Evolutionary conservation across 30 jellyfish, hydroid and myxozoan genomes (phyloP), one percentile per base, ranked within the genome.

Genomic region (Hydractinia symbiolongicarpus): DNA sequence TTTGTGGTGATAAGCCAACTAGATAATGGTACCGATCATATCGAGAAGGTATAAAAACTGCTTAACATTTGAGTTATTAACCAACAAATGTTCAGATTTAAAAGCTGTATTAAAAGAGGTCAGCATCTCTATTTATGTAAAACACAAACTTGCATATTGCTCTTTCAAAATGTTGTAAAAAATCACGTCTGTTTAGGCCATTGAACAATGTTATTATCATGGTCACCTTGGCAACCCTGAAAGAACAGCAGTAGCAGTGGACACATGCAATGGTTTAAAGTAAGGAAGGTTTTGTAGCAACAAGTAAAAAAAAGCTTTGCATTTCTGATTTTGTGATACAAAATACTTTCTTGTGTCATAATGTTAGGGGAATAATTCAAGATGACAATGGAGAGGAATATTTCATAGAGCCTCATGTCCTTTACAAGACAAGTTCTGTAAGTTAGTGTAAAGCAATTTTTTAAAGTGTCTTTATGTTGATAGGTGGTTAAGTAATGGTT

Each of bases 211-310:
- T 69, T 87, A 87, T 78, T 87, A 87, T 60, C 96, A 87, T 53
- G 96, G 96, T 16, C 61, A 8, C 44, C 67, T 87, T 30, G 81
- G 85, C 15, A 86, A 86, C 50, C 66, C 53, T 5, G 67, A 81
- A 67, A 72, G 81, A 52, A 49, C 96, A 8, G 53, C 85, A 6
- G 96, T 87, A 4, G 96, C 82, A 14, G 76, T 87, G 21, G 81
- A 86, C 70, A 87, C 96, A 6, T 87, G 96, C 79, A 74, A 82
- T 68, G 96, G 96, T 4, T 57, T 87, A 50, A 77, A 91, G 96
- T 86, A 66, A 68, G 51, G 44, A n/a, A n/a, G n/a, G n/a, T n/a
- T n/a, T n/a, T n/a, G n/a, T n/a, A n/a, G n/a, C n/a, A n/a, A n/a
- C n/a, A n/a, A n/a, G n/a, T n/a, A n/a, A n/a, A n/a, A n/a, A n/a